Evolutionary conservation across 2,888 invertebrate species (phyloP), one percentile per base, ranked within the genome.

Genomic region (Clusia tigrina): DNA sequence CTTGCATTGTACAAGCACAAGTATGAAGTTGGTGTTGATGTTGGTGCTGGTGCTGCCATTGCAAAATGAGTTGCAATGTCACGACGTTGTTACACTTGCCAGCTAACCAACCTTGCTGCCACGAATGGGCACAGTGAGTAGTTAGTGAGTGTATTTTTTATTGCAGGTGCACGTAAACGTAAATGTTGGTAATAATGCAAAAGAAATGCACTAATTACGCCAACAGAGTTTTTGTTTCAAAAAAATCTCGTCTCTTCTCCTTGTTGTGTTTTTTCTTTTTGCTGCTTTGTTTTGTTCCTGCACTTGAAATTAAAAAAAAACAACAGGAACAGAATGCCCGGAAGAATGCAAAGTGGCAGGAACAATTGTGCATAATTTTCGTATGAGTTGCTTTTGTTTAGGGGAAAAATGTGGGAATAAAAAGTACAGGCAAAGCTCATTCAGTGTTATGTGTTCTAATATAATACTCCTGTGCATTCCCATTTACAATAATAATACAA

Each of bases 361-460:
- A 62, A 66, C 69, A 69, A 71, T 69, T 69, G 66, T 58, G 59
- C 58, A 69, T 69, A 59, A 69, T 69, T 67, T 69, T 58, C 60
- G 66, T 66, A 54, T 68, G 67, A 48, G 58, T 55, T 54, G 37
- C 20, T 15, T 52, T 48, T 38, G 37, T 37, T 12, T 22, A 9
- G 32, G 32, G 32, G 32, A 32, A 12, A 32, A 32, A 12, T 12
- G 32, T 32, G 6, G 32, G 32, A 12, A n/a, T n/a, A n/a, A n/a
- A n/a, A n/a, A n/a, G n/a, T n/a, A n/a, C n/a, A n/a, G n/a, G n/a
- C n/a, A n/a, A n/a, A n/a, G n/a, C n/a, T n/a, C n/a, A n/a, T n/a
- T n/a, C n/a, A n/a, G n/a, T n/a, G n/a, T n/a, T n/a, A n/a, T n/a
- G n/a, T n/a, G n/a, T n/a, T n/a, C n/a, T n/a, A n/a, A n/a, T n/a